Conservation (phyloP, 2,797 vertebrate species). For the Acrossocheilus wenchowensis region DNA sequence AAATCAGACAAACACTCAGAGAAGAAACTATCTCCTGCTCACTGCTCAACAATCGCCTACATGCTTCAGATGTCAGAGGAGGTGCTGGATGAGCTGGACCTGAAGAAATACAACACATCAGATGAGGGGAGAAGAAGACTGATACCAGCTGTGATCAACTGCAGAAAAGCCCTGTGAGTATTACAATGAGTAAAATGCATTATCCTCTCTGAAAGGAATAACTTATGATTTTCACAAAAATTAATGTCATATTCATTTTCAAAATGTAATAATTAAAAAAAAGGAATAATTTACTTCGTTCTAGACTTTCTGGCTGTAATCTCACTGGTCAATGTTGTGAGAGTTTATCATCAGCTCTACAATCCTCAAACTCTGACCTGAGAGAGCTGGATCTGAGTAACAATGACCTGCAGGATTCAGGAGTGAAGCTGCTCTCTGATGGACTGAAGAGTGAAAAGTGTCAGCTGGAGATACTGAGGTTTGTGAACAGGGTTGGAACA, state of each 20-base stretch:
- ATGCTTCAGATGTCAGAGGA: constrained; percentile 12
- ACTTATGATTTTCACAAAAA: no score
- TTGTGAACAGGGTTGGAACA: no score
- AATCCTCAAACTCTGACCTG: background rate
- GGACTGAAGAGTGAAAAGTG: background rate
- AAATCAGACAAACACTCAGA: background rate
- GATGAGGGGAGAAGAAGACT: background rate
- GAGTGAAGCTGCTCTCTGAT: background rate
- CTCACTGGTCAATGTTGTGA: background rate
- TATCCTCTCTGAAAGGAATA: no score
- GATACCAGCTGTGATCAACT: background rate
- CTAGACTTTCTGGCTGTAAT: background rate
- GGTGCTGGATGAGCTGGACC: background rate
- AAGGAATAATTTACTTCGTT: background rate
- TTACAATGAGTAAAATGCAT: background rate
- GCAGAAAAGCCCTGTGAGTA: background rate
- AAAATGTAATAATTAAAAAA: background rate
- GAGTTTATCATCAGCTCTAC: background rate
- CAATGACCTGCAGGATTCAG: background rate
- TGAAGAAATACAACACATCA: background rate
- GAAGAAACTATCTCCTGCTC: background rate
- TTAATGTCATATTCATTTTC: background rate
- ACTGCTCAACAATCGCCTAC: background rate
- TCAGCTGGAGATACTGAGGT: background rate
- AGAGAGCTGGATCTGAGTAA: background rate